Percentiles rank a stretch among this genome's conserved stretches.
Evolutionary conservation across 2,797 vertebrate genomes (phyloP).

Genomic region (Ataeniobius toweri): DNA sequence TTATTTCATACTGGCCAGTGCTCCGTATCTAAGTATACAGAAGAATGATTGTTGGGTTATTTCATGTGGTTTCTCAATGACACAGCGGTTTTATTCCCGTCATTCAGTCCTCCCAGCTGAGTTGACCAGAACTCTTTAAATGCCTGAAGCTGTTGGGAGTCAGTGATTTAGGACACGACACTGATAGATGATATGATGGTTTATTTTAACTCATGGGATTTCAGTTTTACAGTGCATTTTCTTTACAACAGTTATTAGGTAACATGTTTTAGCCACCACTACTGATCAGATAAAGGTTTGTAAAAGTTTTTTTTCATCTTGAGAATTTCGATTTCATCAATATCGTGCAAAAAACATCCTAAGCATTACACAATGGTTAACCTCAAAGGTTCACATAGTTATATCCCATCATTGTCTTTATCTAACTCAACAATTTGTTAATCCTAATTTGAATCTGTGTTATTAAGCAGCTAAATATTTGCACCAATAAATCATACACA

Average conservation of each 20-base stretch:
- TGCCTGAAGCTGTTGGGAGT: background rate
- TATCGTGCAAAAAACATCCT: slow-evolving; percentile 59
- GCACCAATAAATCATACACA: slow-evolving; percentile 72
- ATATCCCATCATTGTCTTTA: slow-evolving; percentile 45
- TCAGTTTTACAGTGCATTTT: slow-evolving; percentile 85
- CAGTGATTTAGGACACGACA: slow-evolving; percentile 4
- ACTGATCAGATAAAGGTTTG: slow-evolving; percentile 78
- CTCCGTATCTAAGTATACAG: background rate
- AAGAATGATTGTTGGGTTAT: background rate
- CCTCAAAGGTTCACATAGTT: slow-evolving; percentile 53
- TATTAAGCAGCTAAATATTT: slow-evolving; percentile 73
- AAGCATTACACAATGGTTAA: slow-evolving; percentile 60
- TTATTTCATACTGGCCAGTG: background rate
- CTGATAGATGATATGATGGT: slow-evolving; percentile 71
- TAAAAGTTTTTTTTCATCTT: slow-evolving; percentile 78
- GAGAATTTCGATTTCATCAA: slow-evolving; percentile 73
- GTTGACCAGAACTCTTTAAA: background rate
- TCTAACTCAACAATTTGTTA: slow-evolving; percentile 54
- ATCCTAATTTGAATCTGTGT: slow-evolving; percentile 58
- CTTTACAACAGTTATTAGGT: slow-evolving; percentile 85
- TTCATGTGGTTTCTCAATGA: background rate
- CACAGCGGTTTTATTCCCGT: background rate
- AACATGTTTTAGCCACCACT: slow-evolving; percentile 80
- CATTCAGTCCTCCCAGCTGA: background rate
- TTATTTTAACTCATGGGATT: slow-evolving; percentile 85